phyloP scores from a whole-genome alignment of 2,797 vertebrate species.

The Eulemur albifrons region DNA sequence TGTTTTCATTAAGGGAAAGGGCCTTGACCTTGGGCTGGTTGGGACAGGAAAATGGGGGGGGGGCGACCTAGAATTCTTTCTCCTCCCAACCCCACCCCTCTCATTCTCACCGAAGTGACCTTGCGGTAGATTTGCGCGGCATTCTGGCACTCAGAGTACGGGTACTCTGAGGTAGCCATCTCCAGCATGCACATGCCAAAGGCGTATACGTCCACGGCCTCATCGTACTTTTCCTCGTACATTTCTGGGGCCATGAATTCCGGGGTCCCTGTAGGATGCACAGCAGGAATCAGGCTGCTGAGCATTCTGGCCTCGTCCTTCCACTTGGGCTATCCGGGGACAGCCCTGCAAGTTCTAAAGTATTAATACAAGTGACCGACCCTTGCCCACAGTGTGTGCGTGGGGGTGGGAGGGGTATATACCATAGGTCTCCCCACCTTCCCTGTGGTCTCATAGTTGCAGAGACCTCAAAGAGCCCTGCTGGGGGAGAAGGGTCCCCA shows the following conservation, averaged over 20 bases:
- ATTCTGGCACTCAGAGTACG: constrained; percentile 98
- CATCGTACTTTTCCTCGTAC: constrained; percentile 99
- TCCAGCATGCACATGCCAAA: constrained; percentile 99
- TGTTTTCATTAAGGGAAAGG: constrained; percentile 3
- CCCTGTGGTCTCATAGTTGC: background rate
- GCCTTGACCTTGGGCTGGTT: background rate
- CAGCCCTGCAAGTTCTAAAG: background rate
- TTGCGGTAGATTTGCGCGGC: constrained; percentile 99
- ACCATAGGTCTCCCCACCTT: background rate
- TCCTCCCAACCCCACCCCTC: constrained; percentile 61
- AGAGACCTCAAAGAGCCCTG: background rate
- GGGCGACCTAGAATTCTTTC: background rate
- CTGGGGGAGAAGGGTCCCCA: background rate
- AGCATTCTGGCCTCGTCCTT: background rate
- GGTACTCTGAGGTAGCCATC: constrained; percentile 98
- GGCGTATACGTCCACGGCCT: constrained; percentile 97
- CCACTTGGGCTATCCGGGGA: background rate
- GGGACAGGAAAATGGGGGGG: background rate
- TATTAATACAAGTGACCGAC: background rate
- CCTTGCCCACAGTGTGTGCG: background rate
- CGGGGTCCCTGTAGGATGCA: constrained; percentile 90
- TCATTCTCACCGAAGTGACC: constrained; percentile 98
- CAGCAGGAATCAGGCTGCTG: constrained; percentile 11
- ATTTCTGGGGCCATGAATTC: constrained; percentile 99
- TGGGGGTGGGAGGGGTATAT: no score